Evolutionary conservation across 2,113 vertebrate genomes (phyloP).

Genomic region (Gila orcuttii): DNA sequence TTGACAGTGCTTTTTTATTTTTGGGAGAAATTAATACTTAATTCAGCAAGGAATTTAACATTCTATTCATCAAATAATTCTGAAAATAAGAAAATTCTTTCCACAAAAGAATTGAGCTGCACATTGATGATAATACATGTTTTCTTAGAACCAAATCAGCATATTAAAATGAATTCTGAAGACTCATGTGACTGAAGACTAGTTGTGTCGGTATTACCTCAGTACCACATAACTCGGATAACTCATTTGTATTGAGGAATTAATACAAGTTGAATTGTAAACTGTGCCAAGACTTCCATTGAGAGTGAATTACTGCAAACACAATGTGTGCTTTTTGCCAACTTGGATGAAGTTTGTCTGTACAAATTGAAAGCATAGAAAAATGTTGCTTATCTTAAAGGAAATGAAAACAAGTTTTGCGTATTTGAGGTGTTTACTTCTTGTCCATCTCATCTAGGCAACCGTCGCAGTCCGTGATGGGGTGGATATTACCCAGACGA

Average conservation of each 20-base stretch:
- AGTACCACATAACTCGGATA: not conserved
- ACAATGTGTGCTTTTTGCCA: not conserved
- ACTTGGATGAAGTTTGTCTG: too few species aligned
- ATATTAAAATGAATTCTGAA: not conserved
- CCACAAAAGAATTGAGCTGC: not conserved
- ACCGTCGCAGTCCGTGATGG: conserved; percentile 84
- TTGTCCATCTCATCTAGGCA: conserved; percentile 70
- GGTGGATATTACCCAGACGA: conserved; percentile 86
- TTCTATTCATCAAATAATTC: not conserved
- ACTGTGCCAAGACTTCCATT: not conserved
- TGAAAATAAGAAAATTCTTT: not conserved
- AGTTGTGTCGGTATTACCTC: not conserved
- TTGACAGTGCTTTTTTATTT: too few species aligned
- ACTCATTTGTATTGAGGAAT: not conserved
- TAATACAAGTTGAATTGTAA: not conserved
- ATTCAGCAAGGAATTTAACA: not conserved
- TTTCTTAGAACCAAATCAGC: not conserved
- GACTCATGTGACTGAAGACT: not conserved
- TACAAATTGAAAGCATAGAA: not conserved
- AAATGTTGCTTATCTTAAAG: not conserved
- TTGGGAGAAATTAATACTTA: not conserved
- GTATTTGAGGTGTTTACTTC: not conserved
- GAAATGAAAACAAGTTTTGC: not conserved
- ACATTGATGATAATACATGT: not conserved
- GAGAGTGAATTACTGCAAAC: not conserved